Conservation (phyloP, 2,113 vertebrate species). For the Apeltes quadracus region DNA sequence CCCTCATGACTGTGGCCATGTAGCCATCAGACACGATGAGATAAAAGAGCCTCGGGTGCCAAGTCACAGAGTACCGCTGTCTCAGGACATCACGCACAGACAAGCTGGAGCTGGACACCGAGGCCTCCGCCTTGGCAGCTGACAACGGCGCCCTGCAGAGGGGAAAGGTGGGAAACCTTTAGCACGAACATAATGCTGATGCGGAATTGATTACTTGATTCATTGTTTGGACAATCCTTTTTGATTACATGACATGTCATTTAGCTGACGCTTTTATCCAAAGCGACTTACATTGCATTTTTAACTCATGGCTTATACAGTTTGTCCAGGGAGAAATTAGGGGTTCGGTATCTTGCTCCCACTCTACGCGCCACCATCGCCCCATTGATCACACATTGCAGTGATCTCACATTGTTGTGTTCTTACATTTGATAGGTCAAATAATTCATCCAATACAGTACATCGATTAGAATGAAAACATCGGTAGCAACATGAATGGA, state of each 20-base stretch:
- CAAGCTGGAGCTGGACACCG: slow-evolving; percentile 84
- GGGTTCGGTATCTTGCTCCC: too few species aligned
- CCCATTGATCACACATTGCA: too few species aligned
- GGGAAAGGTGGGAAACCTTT: slow-evolving; percentile 10
- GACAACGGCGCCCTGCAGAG: slow-evolving; percentile 79
- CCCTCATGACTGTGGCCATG: slow-evolving; percentile 87
- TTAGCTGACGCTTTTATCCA: too few species aligned
- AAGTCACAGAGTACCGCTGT: slow-evolving; percentile 91
- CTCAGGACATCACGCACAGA: slow-evolving; percentile 86
- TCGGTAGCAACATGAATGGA: not conserved
- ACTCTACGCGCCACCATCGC: too few species aligned
- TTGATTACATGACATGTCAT: too few species aligned
- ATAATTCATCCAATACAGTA: not conserved
- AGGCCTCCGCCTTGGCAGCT: slow-evolving; percentile 72
- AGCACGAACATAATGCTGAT: not conserved
- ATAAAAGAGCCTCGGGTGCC: slow-evolving; percentile 87
- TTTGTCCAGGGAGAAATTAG: too few species aligned
- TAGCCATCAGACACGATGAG: slow-evolving; percentile 95
- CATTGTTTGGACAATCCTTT: not conserved
- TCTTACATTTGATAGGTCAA: not conserved
- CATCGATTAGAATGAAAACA: slow-evolving; percentile 23
- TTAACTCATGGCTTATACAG: too few species aligned
- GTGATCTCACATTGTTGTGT: too few species aligned
- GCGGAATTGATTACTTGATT: not conserved
- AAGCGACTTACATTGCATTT: too few species aligned